A percentile compares a stretch with the other conserved stretches of the same genome.
Conservation (phyloP, 2,888 invertebrate genomes). For the Drosophila falleni region DNA sequence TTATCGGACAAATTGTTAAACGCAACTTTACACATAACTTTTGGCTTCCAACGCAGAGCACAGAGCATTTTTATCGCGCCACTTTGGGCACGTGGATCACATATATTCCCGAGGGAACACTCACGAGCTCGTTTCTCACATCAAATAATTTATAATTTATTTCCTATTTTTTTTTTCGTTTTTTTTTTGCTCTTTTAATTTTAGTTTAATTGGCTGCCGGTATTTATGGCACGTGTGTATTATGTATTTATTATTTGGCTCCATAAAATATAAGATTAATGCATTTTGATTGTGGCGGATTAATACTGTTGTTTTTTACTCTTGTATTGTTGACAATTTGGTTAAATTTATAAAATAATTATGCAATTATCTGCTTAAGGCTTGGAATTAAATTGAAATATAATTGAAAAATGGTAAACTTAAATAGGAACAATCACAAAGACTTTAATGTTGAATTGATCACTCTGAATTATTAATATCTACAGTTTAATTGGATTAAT, state of each 20-base stretch:
- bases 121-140: slow-evolving; percentile 18
- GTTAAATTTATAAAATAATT: slow-evolving; percentile 43
- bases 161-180: not conserved
- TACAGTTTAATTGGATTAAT: too few relatives aligned
- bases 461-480: not conserved
- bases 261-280: slow-evolving; percentile 67
- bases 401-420: slow-evolving; percentile 21
- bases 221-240: not conserved
- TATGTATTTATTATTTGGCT: slow-evolving; percentile 14
- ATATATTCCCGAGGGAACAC: slow-evolving; percentile 2
- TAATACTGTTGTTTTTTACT: slow-evolving; percentile 45
- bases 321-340: slow-evolving; percentile 2
- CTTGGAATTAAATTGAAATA: slow-evolving; percentile 28
- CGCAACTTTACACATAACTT: slow-evolving; percentile 40
- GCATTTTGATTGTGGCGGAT: slow-evolving; percentile 53
- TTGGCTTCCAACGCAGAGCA: slow-evolving; percentile 6
- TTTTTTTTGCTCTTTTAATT: slow-evolving; percentile 12
- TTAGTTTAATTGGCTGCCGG: slow-evolving; percentile 17
- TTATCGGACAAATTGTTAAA: slow-evolving; percentile 35
- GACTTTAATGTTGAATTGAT: slow-evolving; percentile 2
- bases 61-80: slow-evolving; percentile 23
- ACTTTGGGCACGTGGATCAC: slow-evolving; percentile 14
- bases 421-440: not conserved
- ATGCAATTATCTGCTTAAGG: slow-evolving; percentile 37
- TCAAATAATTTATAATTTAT: slow-evolving; percentile 25